Evolutionary conservation across 2,888 invertebrate genomes (phyloP), one percentile per base, ranked within the genome.

Genomic region (Chydorus sphaericus): DNA sequence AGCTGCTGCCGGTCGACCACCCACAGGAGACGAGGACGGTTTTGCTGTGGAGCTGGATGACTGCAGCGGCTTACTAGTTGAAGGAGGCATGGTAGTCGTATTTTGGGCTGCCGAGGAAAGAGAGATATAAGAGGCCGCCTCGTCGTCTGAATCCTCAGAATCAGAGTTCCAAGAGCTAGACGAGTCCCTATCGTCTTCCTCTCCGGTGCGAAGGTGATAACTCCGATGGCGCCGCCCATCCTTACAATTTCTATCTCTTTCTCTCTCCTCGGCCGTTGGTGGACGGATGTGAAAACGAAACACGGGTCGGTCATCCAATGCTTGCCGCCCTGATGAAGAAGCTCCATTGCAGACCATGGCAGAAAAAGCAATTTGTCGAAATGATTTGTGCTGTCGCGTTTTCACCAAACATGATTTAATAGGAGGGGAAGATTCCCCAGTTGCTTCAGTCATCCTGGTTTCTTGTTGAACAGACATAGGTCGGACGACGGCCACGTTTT

Each of bases 301-400:
- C 33, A 33, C 56, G 33, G 39, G 50, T 28, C 23, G 49, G 26
- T 44, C 44, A 44, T 44, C 44, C 26, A 28, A 23, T 28, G 29
- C 55, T 38, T 38, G 14, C 54, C 14, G 51, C 51, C 38, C 36
- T 28, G 20, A 16, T 11, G 54, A 23, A 20, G 50, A 26, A 28
- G 52, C 26, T 3, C 16, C 26, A 28, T 44, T 44, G 36, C 31
- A 52, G 18, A 36, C 52, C 52, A 52, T 52, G 5, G 52, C 52
- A 7, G 52, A 52, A 26, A 52, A 52, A n/a, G 52, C 52, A n/a
- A 52, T 36, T n/a, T 52, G 52, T 18, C 52, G 31, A 20, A 52
- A 36, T 23, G 44, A 44, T 28, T 44, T 44, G 18, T 44, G 20
- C 26, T 44, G 26, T 14, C 39, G 20, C 8, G 26, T 44, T 28